A percentile compares a stretch with the other conserved stretches of the same genome.
Conservation (phyloP, 2,888 invertebrate species). For the Agriotes lineatus region DNA sequence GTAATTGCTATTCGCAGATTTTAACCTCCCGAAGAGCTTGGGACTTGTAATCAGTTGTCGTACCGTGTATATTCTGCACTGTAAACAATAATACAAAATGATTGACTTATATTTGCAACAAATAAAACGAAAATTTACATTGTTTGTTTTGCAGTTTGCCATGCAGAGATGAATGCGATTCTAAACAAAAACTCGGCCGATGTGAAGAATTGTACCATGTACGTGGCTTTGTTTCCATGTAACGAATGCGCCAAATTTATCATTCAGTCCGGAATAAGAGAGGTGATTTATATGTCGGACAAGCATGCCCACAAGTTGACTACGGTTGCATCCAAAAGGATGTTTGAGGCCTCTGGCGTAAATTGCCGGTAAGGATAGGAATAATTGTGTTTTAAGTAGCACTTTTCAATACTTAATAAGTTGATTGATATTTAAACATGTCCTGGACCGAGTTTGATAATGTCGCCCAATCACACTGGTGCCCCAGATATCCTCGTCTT, state of each 20-base stretch:
- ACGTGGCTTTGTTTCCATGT: slow-evolving; percentile 94
- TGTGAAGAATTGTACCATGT: slow-evolving; percentile 85
- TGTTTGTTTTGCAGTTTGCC: slow-evolving; percentile 84
- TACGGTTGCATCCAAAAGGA: slow-evolving; percentile 82
- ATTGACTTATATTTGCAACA: not conserved
- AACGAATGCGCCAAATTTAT: slow-evolving; percentile 98
- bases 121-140: not conserved
- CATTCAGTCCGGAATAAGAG: slow-evolving; percentile 90
- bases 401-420: no score
- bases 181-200: slow-evolving; percentile 87
- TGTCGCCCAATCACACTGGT: no score
- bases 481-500: no score
- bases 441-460: no score
- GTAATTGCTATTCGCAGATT: no score
- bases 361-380: slow-evolving; percentile 70
- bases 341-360: slow-evolving; percentile 86
- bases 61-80: no score
- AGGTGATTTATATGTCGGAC: slow-evolving; percentile 85
- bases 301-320: slow-evolving; percentile 78
- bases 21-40: no score
- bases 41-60: no score
- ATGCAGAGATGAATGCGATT: slow-evolving; percentile 98
- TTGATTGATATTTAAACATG: no score
- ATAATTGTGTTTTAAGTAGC: no score
- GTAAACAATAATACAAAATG: no score